A percentile compares a stretch with the other conserved stretches of the same genome.
phyloP scores from a whole-genome alignment of 2,113 vertebrate species.

The Oxyura jamaicensis region DNA sequence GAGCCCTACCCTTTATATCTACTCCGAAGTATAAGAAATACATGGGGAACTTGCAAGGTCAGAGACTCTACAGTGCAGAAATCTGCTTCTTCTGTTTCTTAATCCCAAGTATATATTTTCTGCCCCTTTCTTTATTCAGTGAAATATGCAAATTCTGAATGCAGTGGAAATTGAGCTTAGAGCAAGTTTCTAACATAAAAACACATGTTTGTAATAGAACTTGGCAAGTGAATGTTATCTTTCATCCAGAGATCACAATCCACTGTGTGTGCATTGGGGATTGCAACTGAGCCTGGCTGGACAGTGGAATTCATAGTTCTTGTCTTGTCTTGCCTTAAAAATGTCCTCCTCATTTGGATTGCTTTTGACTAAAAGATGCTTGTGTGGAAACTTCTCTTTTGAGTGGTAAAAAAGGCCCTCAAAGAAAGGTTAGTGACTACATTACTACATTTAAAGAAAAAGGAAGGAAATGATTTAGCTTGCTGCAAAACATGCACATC shows the following conservation, averaged over 20 bases:
- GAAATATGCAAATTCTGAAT: constrained; percentile 29
- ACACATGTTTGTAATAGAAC: background rate
- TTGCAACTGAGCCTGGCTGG: background rate
- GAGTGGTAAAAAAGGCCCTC: accelerated
- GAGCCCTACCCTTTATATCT: background rate
- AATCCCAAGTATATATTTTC: background rate
- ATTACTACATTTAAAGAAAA: background rate
- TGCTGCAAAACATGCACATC: background rate
- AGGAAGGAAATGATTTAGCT: background rate
- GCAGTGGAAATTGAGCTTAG: constrained; percentile 21
- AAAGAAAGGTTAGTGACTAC: background rate
- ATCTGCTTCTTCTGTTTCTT: background rate
- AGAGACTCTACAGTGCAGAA: background rate
- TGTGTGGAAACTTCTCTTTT: background rate
- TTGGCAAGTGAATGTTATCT: constrained; percentile 30
- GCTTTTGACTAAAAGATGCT: background rate
- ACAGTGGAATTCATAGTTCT: background rate
- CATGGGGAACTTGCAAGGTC: background rate
- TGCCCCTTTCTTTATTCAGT: background rate
- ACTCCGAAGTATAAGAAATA: background rate
- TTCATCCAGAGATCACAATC: constrained; percentile 49
- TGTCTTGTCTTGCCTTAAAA: background rate
- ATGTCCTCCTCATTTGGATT: background rate
- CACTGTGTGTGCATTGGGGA: background rate
- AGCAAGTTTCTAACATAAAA: constrained; percentile 41